Evolutionary conservation across 1,140 invertebrate species (phyloP).

Genomic region (Whitmania pigra): DNA sequence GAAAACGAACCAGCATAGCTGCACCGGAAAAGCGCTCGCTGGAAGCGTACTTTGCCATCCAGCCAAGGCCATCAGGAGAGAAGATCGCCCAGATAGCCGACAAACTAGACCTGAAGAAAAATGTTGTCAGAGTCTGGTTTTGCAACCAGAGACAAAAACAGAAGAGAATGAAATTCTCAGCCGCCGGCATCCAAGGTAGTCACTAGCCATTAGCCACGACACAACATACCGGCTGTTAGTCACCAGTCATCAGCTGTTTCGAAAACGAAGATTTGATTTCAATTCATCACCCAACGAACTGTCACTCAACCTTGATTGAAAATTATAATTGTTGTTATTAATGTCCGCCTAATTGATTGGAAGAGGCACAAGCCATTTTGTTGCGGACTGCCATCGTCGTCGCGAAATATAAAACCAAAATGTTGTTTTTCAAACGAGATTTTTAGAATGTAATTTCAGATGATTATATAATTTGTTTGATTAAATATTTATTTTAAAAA

Average conservation of each 20-base stretch:
- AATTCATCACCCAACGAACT: too few species aligned
- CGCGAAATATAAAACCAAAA: too few species aligned
- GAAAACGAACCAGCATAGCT: constrained; percentile 95
- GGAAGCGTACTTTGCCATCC: constrained; percentile 95
- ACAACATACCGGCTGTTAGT: background rate
- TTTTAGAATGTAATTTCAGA: too few species aligned
- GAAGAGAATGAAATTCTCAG: constrained; percentile 92
- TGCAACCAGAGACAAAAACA: constrained; percentile 98
- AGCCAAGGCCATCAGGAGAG: constrained; percentile 92
- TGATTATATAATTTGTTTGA: too few species aligned
- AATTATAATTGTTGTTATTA: too few species aligned
- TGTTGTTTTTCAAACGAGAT: too few species aligned
- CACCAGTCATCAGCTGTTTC: background rate
- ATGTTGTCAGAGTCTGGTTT: constrained; percentile 99
- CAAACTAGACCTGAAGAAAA: constrained; percentile 98
- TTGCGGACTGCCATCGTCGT: too few species aligned
- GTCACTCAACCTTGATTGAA: too few species aligned
- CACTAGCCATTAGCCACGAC: constrained; percentile 10
- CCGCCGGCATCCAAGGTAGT: constrained; percentile 25
- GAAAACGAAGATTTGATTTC: constrained; percentile 3
- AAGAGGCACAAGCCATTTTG: too few species aligned
- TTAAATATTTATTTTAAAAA: too few species aligned
- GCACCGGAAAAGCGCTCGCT: constrained; percentile 94
- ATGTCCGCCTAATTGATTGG: too few species aligned
- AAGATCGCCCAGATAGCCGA: constrained; percentile 99